Evolutionary conservation across 1,140 invertebrate species (phyloP), one percentile per base, ranked within the genome.

Genomic region (Pemphigus obesinymphae): DNA sequence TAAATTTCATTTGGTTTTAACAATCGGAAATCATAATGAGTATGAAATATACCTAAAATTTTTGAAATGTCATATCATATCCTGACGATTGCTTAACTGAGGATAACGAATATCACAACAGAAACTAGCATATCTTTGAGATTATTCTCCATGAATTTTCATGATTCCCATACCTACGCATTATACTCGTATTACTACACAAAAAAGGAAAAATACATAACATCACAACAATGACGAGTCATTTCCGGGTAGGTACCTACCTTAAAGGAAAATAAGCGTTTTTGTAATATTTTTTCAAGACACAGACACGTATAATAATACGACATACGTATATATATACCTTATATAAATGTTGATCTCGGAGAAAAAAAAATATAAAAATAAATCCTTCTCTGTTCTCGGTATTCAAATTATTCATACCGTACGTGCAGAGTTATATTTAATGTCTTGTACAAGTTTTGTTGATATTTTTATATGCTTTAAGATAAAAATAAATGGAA

Each of bases 331-430:
- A 11, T 45, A 4, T 11, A 45, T 11, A 45, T 11, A 45, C 10
- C n/a, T n/a, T n/a, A 11, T 11, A 45, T 11, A 45, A 7, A 45
- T n/a, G 45, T 72, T 68, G 37, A 40, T 23, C 66, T 43, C 1
- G 11, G n/a, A 20, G 10, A 31, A 20, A 50, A 31, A 20, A 50
- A 48, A 50, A 45, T 48, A 45, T 72, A 72, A 73, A 72, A 50
- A 73, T 10, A 17, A 50, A 50, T 48, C 43, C 17, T 72, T 31
- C 40, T 48, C 15, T 31, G 8, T 20, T 48, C 70, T 50, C 3
- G 45, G 43, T 63, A 63, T 34, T 63, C 53, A 58, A 45, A 70
- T 70, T 70, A 70, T 70, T 73, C 45, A 34, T 50, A 31, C 26
- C 29, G 70, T n/a, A 48, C 17, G 70, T 34, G 70, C 31, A 73